Conservation (phyloP, 2,888 invertebrate genomes). For the Electrophaes corylata region DNA sequence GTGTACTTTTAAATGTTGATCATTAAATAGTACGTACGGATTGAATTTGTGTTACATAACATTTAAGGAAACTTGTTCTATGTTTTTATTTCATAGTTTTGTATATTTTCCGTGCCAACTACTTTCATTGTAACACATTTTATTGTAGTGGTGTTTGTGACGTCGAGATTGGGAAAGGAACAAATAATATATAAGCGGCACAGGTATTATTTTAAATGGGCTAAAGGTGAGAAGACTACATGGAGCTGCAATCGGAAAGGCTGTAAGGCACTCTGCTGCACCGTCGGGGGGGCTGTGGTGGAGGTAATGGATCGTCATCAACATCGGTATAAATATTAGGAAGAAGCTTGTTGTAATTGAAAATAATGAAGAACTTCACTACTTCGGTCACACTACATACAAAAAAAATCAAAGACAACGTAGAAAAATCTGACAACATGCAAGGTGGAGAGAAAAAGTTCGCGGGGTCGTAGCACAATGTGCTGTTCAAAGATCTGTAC, state of each 20-base stretch:
- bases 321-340: background rate
- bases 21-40: background rate
- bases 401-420: too few species aligned
- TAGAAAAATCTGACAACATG: too few species aligned
- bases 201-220: background rate
- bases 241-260: slow-evolving; percentile 8
- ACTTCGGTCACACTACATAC: too few species aligned
- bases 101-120: background rate
- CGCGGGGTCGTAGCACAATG: too few species aligned
- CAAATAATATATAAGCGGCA: slow-evolving; percentile 8
- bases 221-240: background rate
- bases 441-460: too few species aligned
- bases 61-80: background rate
- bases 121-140: background rate
- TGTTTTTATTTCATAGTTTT: too few species aligned
- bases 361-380: too few species aligned
- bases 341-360: background rate
- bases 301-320: background rate
- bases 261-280: slow-evolving; percentile 3
- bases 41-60: background rate
- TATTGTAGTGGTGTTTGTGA: slow-evolving; percentile 9
- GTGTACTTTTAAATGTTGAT: background rate
- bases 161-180: background rate
- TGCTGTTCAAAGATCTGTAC: too few species aligned
- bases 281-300: background rate